These are phyloP conservation scores for Columba guinea DNA, from an alignment of 2,797 vertebrate species.

Conservation along the genomic window DNA sequence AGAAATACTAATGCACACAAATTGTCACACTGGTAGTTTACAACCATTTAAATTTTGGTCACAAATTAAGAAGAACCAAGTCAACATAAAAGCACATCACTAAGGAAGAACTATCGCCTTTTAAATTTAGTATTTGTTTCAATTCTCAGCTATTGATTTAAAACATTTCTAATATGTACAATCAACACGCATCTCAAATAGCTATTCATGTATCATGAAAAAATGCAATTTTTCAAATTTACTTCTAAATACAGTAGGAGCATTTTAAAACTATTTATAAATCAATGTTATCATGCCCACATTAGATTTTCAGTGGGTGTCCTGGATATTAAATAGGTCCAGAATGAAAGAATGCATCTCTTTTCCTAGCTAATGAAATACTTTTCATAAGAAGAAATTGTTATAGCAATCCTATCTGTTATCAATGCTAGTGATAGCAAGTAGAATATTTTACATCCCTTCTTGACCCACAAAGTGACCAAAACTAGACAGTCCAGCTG, in stretches of 20 bases:
- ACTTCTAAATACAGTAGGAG: neutral
- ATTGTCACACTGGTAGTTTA: neutral
- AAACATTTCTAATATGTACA: neutral
- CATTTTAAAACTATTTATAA: neutral
- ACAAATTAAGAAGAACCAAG: neutral
- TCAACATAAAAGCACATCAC: accelerated
- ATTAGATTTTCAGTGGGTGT: neutral
- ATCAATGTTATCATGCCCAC: neutral
- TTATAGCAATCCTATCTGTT: neutral
- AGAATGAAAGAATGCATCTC: neutral
- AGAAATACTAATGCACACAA: neutral
- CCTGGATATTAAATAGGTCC: neutral
- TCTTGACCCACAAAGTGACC: neutral
- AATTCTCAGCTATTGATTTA: neutral
- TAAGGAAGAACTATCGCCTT: neutral
- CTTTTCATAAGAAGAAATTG: neutral
- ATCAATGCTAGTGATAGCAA: neutral
- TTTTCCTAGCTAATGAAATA: neutral
- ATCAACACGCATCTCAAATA: neutral
- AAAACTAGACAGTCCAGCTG: neutral
- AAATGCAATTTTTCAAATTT: neutral
- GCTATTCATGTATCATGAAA: neutral
- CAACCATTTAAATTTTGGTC: neutral
- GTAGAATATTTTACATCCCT: neutral
- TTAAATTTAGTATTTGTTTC: neutral